Base-by-base conservation (phyloP, 2,113 vertebrate species). In the Scalopus aquaticus region DNA sequence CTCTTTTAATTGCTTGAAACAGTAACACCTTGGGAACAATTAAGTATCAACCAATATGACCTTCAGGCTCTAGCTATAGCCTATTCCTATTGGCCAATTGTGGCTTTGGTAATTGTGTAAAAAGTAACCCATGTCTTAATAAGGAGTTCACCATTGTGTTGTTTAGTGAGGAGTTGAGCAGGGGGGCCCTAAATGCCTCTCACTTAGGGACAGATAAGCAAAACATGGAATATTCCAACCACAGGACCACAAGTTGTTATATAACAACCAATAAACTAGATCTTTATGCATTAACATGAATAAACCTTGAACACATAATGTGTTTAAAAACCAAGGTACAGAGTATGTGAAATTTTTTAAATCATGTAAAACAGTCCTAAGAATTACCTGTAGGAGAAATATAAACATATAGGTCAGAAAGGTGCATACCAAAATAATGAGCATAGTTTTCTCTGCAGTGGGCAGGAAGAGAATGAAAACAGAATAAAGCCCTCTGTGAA, bases 21-120 rank as follows among this genome's bases (percentile, higher is more conserved):
- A 51, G n/a, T 73, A 60, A 74, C 19, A 64, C 24, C 2, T 64
- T 94, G 77, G 67, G 81, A 20, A 88, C 92, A 95, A 37, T 88
- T 30, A 70, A 19, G 0, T 20, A 10, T 78, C 62, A 92, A 69
- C 28, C 73, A 85, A 73, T 1, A 92, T 5, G 4, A 46, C 30
- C 28, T 65, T 32, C 9, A 26, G 67, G 15, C 74, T 69, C 79
- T 76, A 42, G 26, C 70, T 83, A 87, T 51, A 54, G 90, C 44
- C 80, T 88, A 88, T 22, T 76, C 26, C 8, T 82, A 12, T 73
- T 87, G 54, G 60, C 44, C 87, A 90, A 62, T 7, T 76, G 39
- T 73, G 12, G 37, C 12, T 87, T 78, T 89, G 58, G 69, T 58
- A 67, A 79, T 91, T 67, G 26, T 35, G n/a, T 7, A 58, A 74